Base-by-base conservation (phyloP, 2,797 vertebrate species). In the Apogon hyalosoma region DNA sequence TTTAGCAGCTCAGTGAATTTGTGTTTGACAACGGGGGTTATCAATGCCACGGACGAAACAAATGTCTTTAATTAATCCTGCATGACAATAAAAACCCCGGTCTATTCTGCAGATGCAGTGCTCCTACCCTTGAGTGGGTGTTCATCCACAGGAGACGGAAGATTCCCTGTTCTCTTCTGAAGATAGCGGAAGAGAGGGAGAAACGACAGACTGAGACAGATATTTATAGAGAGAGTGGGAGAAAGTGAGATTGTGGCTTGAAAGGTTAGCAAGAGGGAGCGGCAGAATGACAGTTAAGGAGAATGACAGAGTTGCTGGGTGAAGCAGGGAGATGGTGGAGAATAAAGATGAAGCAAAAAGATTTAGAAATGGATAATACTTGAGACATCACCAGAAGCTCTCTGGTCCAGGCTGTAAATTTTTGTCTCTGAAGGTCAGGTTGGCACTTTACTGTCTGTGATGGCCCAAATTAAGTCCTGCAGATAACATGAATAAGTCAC, bases 151-250 rank as follows among this genome's bases (percentile, higher is more conserved):
- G 84, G 79, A 88, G 83, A 75, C 79, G 79, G 73, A 73, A 87
- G 75, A 86, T 82, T 86, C 80, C 77, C 73, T 47, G 76, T 72
- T 90, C 75, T 79, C 58, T 51, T 88, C 61, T 60, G 63, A 83
- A 67, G 71, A 43, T 28, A 79, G 64, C 6, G 2, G 11, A 45
- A 47, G 61, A 57, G 51, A 18, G 63, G 47, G 3, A 13, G 36
- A 2, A 39, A 41, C 64, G 51, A 66, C 67, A 79, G 63, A 83
- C 64, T 79, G 59, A 81, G 77, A 84, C 66, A 60, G 69, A 88
- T 86, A 90, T 88, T 91, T 90, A 85, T 88, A 89, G 86, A 82
- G 80, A 45, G 74, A 84, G 87, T 82, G 79, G 79, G 78, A 84
- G 79, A 74, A 73, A 73, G 62, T 58, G 64, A 86, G 83, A 82